Evolutionary conservation across 2,888 invertebrate genomes (phyloP).

Genomic region (Tipula helvola): DNA sequence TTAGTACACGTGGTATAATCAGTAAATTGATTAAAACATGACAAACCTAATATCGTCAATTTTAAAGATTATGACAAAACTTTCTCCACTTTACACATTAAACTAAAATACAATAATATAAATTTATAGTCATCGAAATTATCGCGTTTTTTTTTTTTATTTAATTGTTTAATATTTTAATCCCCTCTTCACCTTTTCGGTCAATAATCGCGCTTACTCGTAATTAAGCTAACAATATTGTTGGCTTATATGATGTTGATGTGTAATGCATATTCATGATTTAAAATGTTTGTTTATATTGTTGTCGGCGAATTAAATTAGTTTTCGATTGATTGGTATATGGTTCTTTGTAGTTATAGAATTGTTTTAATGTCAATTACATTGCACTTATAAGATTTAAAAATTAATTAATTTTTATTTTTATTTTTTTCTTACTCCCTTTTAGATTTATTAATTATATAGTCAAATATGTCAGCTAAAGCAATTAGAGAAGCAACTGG

Average conservation of each 20-base stretch:
- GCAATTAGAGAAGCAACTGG: constrained; percentile 92
- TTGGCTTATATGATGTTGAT: background rate
- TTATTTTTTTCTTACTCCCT: background rate
- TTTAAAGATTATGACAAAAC: background rate
- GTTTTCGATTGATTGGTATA: background rate
- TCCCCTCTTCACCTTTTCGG: background rate
- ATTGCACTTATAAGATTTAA: background rate
- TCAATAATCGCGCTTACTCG: background rate
- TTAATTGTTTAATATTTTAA: background rate
- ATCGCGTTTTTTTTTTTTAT: background rate
- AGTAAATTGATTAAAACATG: background rate
- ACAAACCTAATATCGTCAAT: background rate
- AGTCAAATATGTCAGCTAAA: constrained; percentile 78
- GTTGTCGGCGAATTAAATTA: background rate
- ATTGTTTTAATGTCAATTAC: background rate
- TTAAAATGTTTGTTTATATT: background rate
- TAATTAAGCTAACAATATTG: background rate
- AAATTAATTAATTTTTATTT: background rate
- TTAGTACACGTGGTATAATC: background rate
- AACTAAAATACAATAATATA: background rate
- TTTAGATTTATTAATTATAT: background rate
- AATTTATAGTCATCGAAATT: background rate
- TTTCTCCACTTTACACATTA: background rate
- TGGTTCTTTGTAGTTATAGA: background rate
- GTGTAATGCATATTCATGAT: background rate